Evolutionary conservation across 2,888 invertebrate genomes (phyloP).

Genomic region (Flexamia atlantica): DNA sequence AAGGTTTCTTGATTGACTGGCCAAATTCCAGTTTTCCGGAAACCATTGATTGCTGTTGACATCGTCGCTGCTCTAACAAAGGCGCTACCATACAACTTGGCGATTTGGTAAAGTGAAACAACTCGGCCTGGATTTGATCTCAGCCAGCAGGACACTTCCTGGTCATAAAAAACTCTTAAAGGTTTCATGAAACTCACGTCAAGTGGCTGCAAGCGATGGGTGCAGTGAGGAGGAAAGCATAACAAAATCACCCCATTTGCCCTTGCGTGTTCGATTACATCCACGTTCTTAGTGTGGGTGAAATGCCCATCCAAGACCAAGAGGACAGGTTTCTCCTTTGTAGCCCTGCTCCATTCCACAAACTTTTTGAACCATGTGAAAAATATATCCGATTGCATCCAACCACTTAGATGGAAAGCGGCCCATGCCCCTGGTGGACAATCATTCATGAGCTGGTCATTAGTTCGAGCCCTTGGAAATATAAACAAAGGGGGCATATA

Average conservation of each 20-base stretch:
- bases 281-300: slow-evolving; percentile 71
- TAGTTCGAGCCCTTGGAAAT: slow-evolving; percentile 69
- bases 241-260: background rate
- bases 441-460: slow-evolving; percentile 54
- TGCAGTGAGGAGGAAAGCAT: slow-evolving; percentile 69
- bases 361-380: slow-evolving; percentile 72
- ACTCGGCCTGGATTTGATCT: slow-evolving; percentile 69
- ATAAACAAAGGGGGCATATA: slow-evolving; percentile 68
- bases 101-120: slow-evolving; percentile 70
- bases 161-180: slow-evolving; percentile 69
- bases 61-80: slow-evolving; percentile 70
- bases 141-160: slow-evolving; percentile 68
- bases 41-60: slow-evolving; percentile 72
- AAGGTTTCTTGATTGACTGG: slow-evolving; percentile 71
- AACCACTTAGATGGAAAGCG: slow-evolving; percentile 70
- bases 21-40: slow-evolving; percentile 71
- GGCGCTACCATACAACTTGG: slow-evolving; percentile 69
- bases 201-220: slow-evolving; percentile 69
- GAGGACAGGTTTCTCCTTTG: slow-evolving; percentile 71
- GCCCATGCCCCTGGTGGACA: slow-evolving; percentile 70
- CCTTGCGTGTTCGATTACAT: background rate
- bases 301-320: slow-evolving; percentile 73
- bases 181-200: slow-evolving; percentile 71
- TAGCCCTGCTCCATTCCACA: slow-evolving; percentile 69
- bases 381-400: slow-evolving; percentile 72